A percentile compares a stretch with the other conserved stretches of the same genome.
Evolutionary conservation across 2,113 vertebrate species (phyloP).

Genomic region (Xenus cinereus): DNA sequence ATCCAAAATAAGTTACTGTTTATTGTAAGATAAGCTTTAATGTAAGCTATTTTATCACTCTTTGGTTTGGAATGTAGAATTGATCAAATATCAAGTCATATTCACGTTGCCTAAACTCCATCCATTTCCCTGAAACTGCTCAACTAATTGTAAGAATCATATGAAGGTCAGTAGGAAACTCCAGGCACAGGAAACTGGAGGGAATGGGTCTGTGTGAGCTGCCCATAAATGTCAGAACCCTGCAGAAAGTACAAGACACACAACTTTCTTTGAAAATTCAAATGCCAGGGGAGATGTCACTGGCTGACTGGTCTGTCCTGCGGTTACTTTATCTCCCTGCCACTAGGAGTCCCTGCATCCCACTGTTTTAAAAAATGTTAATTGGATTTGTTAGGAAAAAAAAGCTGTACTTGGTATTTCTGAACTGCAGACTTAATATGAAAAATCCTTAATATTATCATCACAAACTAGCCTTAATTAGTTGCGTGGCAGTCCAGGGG

Average conservation of each 20-base stretch:
- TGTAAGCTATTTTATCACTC: neutral
- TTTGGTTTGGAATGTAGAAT: neutral
- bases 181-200: neutral
- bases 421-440: neutral
- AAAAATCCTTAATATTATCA: neutral
- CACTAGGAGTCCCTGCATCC: slow-evolving; percentile 51
- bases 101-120: neutral
- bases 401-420: neutral
- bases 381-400: neutral
- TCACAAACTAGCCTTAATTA: neutral
- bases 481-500: neutral
- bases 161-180: neutral
- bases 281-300: neutral
- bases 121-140: neutral
- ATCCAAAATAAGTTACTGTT: neutral
- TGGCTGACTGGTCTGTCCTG: neutral
- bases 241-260: neutral
- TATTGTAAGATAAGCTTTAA: neutral
- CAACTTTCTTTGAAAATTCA: neutral
- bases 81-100: neutral
- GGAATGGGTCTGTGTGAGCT: neutral
- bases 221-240: neutral
- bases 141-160: neutral
- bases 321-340: neutral
- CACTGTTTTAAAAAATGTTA: neutral